phyloP scores from a whole-genome alignment of 2,797 vertebrate genomes.

The Gallinago solitaria region DNA sequence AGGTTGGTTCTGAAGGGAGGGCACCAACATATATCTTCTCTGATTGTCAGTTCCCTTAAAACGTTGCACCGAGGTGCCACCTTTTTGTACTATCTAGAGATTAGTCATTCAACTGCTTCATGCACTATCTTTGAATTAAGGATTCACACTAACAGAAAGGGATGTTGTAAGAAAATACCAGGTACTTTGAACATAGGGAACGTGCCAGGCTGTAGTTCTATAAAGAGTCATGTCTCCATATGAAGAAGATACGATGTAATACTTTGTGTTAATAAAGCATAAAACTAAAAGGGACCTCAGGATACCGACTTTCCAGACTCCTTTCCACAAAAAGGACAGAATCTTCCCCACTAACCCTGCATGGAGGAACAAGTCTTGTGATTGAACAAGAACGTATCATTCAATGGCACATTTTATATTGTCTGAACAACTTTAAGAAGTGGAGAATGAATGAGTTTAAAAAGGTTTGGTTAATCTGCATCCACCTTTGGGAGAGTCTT shows the following conservation, averaged over 20 bases:
- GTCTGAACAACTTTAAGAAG: not conserved
- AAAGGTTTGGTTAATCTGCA: not conserved
- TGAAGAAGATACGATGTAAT: not conserved
- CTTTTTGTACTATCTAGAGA: not conserved
- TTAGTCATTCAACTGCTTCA: not conserved
- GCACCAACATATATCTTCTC: not conserved
- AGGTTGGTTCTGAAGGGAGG: not conserved
- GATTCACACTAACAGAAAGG: conserved; percentile 2
- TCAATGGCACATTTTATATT: not conserved
- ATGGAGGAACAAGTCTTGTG: not conserved
- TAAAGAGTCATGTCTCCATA: not conserved
- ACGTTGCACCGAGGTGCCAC: not conserved
- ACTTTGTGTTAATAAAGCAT: not conserved
- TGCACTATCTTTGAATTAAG: conserved; percentile 7
- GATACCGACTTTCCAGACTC: not conserved
- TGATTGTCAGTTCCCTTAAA: not conserved
- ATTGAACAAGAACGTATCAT: not conserved
- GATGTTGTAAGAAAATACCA: not conserved
- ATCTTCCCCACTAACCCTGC: not conserved
- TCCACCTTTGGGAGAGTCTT: not conserved
- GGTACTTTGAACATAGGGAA: not conserved
- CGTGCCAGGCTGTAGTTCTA: not conserved
- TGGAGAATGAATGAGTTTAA: not conserved
- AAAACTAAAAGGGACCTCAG: not conserved
- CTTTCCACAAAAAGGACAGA: not conserved